phyloP scores from a whole-genome alignment of 2,797 vertebrate genomes.

The Podarcis siculus region DNA sequence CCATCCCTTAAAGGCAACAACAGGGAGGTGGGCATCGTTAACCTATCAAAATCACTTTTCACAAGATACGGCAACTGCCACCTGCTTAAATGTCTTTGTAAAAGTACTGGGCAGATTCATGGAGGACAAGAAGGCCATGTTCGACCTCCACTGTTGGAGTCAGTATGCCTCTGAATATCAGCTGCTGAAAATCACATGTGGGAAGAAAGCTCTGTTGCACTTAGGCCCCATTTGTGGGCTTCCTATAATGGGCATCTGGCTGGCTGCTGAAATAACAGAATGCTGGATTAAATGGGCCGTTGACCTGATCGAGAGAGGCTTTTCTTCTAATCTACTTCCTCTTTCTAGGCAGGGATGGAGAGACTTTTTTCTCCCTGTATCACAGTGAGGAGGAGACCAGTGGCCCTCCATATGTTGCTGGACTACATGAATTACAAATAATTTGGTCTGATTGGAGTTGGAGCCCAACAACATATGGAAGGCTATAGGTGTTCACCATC shows the following conservation, averaged over 20 bases:
- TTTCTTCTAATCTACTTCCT: background rate
- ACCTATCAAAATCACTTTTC: background rate
- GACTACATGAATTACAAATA: background rate
- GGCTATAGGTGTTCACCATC: no score
- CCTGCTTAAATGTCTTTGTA: background rate
- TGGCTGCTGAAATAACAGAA: background rate
- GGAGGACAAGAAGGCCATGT: background rate
- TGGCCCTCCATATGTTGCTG: background rate
- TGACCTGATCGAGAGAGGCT: background rate
- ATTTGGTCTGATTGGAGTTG: no score
- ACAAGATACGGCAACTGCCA: background rate
- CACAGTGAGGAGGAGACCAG: no score
- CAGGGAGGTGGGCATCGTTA: no score
- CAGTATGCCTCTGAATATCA: background rate
- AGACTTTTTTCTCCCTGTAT: no score
- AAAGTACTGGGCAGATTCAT: background rate
- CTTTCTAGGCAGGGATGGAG: background rate
- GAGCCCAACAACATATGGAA: no score
- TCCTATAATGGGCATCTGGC: background rate
- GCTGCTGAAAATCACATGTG: background rate
- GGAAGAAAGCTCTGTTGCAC: background rate
- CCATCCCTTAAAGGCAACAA: no score
- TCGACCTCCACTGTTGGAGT: no score
- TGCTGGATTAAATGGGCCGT: background rate
- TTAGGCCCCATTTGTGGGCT: background rate